phyloP scores from a whole-genome alignment of 1,140 invertebrate genomes.

The Macrotrachela quadricornifera region DNA sequence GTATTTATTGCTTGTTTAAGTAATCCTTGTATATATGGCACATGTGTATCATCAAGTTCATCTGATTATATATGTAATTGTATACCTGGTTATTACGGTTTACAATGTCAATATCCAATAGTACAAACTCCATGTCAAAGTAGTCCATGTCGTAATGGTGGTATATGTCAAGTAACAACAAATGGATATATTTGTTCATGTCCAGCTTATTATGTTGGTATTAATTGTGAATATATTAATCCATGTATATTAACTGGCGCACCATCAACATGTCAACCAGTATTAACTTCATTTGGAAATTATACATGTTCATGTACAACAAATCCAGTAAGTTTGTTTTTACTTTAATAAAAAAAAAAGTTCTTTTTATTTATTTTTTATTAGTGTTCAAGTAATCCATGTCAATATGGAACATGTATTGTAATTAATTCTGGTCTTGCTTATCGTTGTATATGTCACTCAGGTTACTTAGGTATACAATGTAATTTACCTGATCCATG shows the following conservation, averaged over 20 bases:
- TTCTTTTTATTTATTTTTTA: too few relatives aligned
- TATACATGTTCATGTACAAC: too few relatives aligned
- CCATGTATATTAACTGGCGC: too few relatives aligned
- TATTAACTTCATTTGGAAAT: too few relatives aligned
- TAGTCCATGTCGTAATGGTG: constrained; percentile 2
- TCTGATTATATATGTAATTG: constrained; percentile 54
- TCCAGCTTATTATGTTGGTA: background rate
- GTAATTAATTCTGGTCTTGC: background rate
- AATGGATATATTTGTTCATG: background rate
- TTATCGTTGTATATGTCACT: constrained; percentile 41
- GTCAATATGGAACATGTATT: background rate
- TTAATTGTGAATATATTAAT: background rate
- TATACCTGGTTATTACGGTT: constrained; percentile 68
- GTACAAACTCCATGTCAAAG: background rate
- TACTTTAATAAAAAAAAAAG: too few relatives aligned
- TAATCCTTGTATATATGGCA: constrained; percentile 11
- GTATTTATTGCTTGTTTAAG: background rate
- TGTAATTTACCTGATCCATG: constrained; percentile 41
- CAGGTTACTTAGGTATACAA: constrained; percentile 72
- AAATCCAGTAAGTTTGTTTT: too few relatives aligned
- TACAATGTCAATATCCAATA: constrained; percentile 56
- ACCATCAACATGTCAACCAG: too few relatives aligned
- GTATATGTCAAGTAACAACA: background rate
- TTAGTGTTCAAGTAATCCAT: background rate
- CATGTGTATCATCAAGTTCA: constrained; percentile 6